These are phyloP conservation scores for Sprattus sprattus DNA, from an alignment of 2,113 vertebrate genomes.

Conservation along the genomic window DNA sequence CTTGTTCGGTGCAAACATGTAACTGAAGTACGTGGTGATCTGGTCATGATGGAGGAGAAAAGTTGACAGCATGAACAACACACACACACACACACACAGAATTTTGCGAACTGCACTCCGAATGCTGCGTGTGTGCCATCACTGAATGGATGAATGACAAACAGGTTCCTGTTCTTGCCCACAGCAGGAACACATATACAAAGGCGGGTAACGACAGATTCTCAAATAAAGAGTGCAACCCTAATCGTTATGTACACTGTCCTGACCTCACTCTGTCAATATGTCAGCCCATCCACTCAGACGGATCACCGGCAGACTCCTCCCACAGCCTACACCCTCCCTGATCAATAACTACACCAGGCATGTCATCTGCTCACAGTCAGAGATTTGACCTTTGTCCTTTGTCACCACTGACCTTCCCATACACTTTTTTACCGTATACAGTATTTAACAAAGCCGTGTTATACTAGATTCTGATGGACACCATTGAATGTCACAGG, in stretches of 20 bases:
- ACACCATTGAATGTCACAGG: background rate
- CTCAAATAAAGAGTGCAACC: background rate
- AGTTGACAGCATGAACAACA: background rate
- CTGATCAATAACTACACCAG: background rate
- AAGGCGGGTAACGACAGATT: background rate
- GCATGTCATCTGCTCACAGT: background rate
- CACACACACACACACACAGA: background rate
- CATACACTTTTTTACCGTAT: background rate
- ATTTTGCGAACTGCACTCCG: background rate
- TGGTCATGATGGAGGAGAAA: background rate
- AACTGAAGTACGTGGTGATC: background rate
- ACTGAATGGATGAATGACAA: background rate
- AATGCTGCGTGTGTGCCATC: background rate
- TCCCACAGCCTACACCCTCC: background rate
- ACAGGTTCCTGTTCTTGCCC: background rate
- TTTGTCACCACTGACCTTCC: background rate
- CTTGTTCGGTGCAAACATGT: background rate
- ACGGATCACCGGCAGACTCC: background rate
- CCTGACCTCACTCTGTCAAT: slow-evolving; percentile 11
- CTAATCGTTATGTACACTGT: background rate
- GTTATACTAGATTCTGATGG: no score
- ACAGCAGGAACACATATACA: slow-evolving; percentile 7
- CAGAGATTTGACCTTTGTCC: no score
- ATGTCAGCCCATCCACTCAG: background rate
- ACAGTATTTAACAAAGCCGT: background rate